Evolutionary conservation across 1,140 invertebrate genomes (phyloP).

Genomic region (Wasmannia auropunctata): DNA sequence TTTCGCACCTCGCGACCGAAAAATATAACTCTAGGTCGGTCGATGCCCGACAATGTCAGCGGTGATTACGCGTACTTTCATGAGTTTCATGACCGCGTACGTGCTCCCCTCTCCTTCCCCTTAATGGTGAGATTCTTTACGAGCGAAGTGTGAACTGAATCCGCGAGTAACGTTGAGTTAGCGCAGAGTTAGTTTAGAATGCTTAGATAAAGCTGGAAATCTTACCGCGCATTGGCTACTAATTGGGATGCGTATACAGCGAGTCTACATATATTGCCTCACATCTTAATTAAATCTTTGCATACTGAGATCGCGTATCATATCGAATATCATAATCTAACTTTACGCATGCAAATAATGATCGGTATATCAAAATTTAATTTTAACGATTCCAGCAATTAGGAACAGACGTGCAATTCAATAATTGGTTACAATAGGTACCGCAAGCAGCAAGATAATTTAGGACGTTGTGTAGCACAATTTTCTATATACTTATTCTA

Average conservation of each 20-base stretch:
- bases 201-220: conserved; percentile 16
- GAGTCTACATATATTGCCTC: conserved; percentile 14
- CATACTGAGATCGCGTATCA: background rate
- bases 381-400: background rate
- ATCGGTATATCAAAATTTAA: background rate
- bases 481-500: background rate
- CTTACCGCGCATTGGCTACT: conserved; percentile 39
- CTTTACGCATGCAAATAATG: background rate
- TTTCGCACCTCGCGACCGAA: conserved; percentile 62
- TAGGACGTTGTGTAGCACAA: background rate
- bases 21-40: conserved; percentile 56
- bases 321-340: background rate
- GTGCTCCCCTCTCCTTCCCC: background rate
- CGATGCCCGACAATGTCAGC: background rate
- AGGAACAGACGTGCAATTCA: background rate
- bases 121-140: conserved; percentile 39
- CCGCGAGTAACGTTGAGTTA: background rate
- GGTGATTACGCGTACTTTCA: background rate
- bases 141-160: background rate
- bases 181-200: background rate
- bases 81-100: too few species aligned
- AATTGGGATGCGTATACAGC: conserved; percentile 16
- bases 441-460: background rate
- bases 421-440: background rate
- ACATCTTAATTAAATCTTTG: conserved; percentile 32